Evolutionary conservation across 2,888 invertebrate species (phyloP).

Genomic region (Epinotia nisella): DNA sequence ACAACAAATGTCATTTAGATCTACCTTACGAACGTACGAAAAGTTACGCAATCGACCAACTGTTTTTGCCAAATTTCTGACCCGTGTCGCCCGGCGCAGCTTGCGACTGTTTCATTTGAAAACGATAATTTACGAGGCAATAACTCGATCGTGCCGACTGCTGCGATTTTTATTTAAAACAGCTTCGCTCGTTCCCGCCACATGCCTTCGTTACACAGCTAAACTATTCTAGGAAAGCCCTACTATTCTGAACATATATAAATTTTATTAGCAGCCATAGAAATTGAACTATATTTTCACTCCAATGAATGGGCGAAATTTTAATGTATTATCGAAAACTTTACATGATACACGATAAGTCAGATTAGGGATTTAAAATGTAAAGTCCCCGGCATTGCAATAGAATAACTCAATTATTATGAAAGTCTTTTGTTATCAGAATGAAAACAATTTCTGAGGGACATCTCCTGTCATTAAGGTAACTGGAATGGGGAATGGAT

Average conservation of each 20-base stretch:
- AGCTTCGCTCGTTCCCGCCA: slow-evolving; percentile 17
- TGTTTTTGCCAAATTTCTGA: neutral
- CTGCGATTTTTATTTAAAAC: slow-evolving; percentile 42
- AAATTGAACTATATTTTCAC: neutral
- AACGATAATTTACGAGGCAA: slow-evolving; percentile 43
- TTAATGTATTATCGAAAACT: neutral
- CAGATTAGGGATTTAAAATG: neutral
- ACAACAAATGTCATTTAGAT: too few relatives aligned
- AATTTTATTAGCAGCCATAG: neutral
- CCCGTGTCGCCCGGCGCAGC: neutral
- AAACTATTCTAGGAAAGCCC: neutral
- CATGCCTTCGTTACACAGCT: neutral
- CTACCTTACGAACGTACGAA: too few relatives aligned
- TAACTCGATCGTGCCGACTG: slow-evolving; percentile 40
- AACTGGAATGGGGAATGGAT: too few relatives aligned
- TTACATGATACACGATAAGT: neutral
- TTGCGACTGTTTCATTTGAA: slow-evolving; percentile 29
- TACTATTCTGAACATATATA: neutral
- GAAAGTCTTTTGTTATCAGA: neutral
- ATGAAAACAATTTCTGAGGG: neutral
- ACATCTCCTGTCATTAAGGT: neutral
- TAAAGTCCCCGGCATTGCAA: neutral
- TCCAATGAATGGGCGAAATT: neutral
- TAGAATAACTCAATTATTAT: neutral
- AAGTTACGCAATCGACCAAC: too few relatives aligned